Evolutionary conservation across 2,797 vertebrate species (phyloP).

Genomic region (Meda fulgida): DNA sequence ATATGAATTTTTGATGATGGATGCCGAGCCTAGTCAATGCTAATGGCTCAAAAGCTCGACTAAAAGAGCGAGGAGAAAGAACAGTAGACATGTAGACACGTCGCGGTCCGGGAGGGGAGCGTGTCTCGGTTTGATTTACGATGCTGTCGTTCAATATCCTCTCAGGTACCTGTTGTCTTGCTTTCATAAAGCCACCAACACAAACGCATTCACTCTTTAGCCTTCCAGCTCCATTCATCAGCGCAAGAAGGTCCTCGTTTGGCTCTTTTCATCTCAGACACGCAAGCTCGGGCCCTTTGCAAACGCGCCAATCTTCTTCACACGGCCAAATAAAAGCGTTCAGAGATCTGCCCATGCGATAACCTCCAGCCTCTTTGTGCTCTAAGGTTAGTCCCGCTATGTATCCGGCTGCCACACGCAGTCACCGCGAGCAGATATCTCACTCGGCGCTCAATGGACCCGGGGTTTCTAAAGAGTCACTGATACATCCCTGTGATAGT

Average conservation of each 20-base stretch:
- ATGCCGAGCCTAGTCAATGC: neutral
- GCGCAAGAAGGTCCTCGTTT: conserved; percentile 42
- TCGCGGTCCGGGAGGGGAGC: conserved; percentile 24
- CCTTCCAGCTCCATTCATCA: conserved; percentile 53
- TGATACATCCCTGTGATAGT: conserved; percentile 58
- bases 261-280: conserved; percentile 60
- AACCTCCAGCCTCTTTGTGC: conserved; percentile 58
- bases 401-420: conserved; percentile 38
- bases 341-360: conserved; percentile 55
- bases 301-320: conserved; percentile 41
- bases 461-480: conserved; percentile 47
- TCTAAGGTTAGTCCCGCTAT: conserved; percentile 58
- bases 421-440: conserved; percentile 51
- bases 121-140: conserved; percentile 55
- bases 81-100: conserved; percentile 39
- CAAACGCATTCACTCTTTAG: conserved; percentile 44
- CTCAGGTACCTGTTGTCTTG: conserved; percentile 47
- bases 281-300: conserved; percentile 10
- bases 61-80: neutral
- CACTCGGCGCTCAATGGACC: conserved; percentile 44
- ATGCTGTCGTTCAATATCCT: conserved; percentile 51
- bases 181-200: conserved; percentile 58
- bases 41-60: conserved; percentile 8
- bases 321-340: conserved; percentile 50
- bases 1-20: conserved; percentile 32